Evolutionary conservation across 1,140 invertebrate genomes (phyloP), one percentile per base, ranked within the genome.

Genomic region (Pseudomyrmex sp.): DNA sequence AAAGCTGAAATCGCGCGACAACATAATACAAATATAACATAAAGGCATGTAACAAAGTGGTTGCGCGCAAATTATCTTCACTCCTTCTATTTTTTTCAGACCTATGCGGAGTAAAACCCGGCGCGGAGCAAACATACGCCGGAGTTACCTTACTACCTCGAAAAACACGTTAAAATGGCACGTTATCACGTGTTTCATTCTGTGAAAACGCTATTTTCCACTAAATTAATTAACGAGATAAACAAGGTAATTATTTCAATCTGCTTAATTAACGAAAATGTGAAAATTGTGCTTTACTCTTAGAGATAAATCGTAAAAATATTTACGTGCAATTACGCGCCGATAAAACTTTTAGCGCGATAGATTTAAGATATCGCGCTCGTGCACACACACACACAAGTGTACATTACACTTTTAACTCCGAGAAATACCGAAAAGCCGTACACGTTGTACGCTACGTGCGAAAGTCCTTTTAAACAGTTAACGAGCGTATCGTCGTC

Each of bases 401-500:
- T 26, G 26, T 3, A 26, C 18, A 4, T 68, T 76, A 20, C 26
- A 46, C 54, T 12, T 12, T 58, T 48, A 48, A 69, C 35, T n/a
- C 46, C 8, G n/a, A 58, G 7, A 58, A 44, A n/a, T 13, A 46
- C 70, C 23, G 26, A 26, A 26, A 26, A 26, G 26, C 3, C 3
- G 26, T 26, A 26, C 26, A 26, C 26, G 26, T 26, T 26, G 23
- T 26, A 26, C 23, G 23, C 44, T 69, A 58, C 23, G 35, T 46
- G 46, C 48, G 35, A 61, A 72, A 80, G 35, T 35, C 5, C 13
- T 15, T 77, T 77, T 9, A 61, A 70, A 80, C 23, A 15, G 18
- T 68, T 58, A 68, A 68, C 75, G 35, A 35, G 35, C 35, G 15
- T 54, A n/a, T 80, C 46, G 76, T 80, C 76, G 20, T 26, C 44